phyloP scores from a whole-genome alignment of 2,888 invertebrate species.

The Ichneumoninae sp. region DNA sequence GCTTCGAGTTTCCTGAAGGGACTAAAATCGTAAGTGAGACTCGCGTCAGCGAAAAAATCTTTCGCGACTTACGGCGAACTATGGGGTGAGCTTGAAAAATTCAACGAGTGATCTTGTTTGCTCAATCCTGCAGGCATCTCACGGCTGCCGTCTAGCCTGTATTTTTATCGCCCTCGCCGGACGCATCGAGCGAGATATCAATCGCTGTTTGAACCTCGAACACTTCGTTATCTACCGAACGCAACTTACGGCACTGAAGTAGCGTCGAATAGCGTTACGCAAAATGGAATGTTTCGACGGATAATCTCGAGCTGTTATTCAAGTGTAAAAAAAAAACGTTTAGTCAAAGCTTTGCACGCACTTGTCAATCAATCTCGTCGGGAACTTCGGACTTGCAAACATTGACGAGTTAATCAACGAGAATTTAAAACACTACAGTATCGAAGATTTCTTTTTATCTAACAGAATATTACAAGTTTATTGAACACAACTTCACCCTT shows the following conservation, averaged over 20 bases:
- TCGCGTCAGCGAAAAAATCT: not conserved
- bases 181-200: constrained; percentile 9
- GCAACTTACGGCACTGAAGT: constrained; percentile 2
- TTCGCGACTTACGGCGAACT: not conserved
- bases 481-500: constrained; percentile 18
- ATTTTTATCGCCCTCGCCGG: not conserved
- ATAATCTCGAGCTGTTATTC: constrained; percentile 11
- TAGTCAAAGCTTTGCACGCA: not conserved
- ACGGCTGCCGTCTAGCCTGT: not conserved
- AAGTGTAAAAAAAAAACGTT: not conserved
- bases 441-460: not conserved
- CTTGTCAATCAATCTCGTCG: not conserved
- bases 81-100: not conserved
- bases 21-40: not conserved
- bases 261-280: constrained; percentile 16
- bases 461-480: constrained; percentile 51
- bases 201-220: constrained; percentile 34
- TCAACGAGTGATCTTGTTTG: not conserved
- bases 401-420: not conserved
- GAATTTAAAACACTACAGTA: not conserved
- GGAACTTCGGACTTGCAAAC: not conserved
- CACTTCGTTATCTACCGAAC: constrained; percentile 16
- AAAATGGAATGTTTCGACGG: constrained; percentile 23
- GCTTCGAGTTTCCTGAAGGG: not conserved
- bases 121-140: not conserved